Conservation (phyloP, 2,797 vertebrate species). For the Okamejei kenojei region DNA sequence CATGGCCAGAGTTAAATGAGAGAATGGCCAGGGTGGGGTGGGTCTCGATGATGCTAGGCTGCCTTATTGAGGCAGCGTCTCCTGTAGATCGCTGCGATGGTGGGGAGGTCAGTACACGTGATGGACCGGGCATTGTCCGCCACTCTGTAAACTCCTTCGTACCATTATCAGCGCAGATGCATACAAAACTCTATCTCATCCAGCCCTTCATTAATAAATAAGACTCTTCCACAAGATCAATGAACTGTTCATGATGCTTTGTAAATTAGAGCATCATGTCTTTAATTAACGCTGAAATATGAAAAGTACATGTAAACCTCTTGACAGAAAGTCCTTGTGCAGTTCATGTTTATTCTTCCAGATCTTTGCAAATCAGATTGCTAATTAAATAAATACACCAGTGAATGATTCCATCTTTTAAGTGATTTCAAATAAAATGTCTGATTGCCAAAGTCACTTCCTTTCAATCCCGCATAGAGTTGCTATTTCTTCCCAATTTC, state of each 20-base stretch:
- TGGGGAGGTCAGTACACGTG: no score
- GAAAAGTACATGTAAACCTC: conserved; percentile 35
- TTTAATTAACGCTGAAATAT: conserved; percentile 37
- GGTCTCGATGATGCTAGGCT: no score
- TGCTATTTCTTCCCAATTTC: not conserved
- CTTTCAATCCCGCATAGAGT: conserved; percentile 2
- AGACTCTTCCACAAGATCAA: conserved; percentile 26
- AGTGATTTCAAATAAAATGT: conserved; percentile 31
- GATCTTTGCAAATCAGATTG: conserved; percentile 36
- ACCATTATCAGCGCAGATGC: no score
- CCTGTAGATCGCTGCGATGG: no score
- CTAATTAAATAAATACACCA: conserved; percentile 37
- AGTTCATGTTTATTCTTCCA: conserved; percentile 39
- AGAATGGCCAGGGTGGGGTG: no score
- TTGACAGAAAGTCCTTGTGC: conserved; percentile 37
- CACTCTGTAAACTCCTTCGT: no score
- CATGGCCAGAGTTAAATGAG: no score
- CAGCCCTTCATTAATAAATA: conserved; percentile 30
- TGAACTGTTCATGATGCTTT: conserved; percentile 24
- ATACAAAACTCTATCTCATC: not conserved
- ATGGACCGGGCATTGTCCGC: no score
- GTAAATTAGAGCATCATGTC: conserved; percentile 34
- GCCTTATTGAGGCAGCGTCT: no score
- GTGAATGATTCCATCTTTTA: conserved; percentile 33
- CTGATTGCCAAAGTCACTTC: conserved; percentile 28